These are phyloP conservation scores for Dicaeum eximium DNA, from an alignment of 2,113 vertebrate species.

Conservation along the genomic window DNA sequence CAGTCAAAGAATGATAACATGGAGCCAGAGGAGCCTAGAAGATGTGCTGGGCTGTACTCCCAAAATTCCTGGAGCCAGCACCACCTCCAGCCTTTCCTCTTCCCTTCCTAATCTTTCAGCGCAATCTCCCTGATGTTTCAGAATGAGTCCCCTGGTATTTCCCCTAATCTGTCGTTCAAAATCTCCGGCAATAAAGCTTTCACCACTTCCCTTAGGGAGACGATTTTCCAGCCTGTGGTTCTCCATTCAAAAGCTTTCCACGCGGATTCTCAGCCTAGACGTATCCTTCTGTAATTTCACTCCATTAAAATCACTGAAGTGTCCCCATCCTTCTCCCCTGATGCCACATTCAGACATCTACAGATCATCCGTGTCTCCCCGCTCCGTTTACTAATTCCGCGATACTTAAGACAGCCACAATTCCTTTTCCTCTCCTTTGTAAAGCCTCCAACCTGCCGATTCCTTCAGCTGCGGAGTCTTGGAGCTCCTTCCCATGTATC, in stretches of 20 bases:
- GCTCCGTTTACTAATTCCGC: background rate
- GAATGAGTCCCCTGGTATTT: background rate
- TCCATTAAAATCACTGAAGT: background rate
- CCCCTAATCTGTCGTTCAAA: background rate
- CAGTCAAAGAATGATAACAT: background rate
- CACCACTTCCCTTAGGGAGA: background rate
- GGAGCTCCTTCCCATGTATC: background rate
- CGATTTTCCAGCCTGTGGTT: background rate
- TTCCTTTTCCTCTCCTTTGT: background rate
- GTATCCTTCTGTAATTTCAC: background rate
- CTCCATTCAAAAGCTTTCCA: background rate
- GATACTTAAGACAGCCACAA: background rate
- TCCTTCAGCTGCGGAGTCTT: background rate
- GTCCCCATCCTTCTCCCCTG: background rate
- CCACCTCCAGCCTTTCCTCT: background rate
- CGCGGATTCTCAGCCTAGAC: background rate
- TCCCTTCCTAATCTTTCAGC: background rate
- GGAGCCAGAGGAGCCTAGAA: background rate
- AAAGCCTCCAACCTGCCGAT: background rate
- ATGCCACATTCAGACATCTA: background rate
- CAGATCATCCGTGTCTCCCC: background rate
- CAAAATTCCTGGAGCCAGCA: background rate
- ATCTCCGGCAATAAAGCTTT: constrained; percentile 27
- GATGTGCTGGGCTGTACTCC: background rate
- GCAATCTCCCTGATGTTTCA: background rate